Percentiles rank a stretch among this genome's conserved stretches.
Evolutionary conservation across 2,797 vertebrate species (phyloP).

Genomic region (Mycteria americana): DNA sequence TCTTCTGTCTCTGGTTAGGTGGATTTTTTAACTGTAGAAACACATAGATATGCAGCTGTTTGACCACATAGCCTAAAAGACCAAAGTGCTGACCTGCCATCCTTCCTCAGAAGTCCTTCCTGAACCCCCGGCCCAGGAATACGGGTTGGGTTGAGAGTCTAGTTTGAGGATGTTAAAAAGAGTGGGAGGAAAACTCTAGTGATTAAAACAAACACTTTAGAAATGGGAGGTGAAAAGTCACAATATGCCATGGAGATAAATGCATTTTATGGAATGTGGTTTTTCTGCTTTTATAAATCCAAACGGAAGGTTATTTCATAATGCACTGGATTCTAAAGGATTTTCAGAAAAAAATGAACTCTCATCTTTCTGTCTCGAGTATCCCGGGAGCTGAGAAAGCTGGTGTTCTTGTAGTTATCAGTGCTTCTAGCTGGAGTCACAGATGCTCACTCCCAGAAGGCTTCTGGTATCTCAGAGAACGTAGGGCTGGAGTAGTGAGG

Average conservation of each 20-base stretch:
- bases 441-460: background rate
- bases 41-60: background rate
- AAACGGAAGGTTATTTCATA: background rate
- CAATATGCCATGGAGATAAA: background rate
- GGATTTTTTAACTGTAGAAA: background rate
- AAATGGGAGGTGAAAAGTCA: background rate
- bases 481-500: background rate
- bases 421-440: background rate
- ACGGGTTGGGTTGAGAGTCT: background rate
- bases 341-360: background rate
- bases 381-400: background rate
- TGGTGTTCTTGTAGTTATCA: background rate
- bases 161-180: background rate
- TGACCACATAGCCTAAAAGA: background rate
- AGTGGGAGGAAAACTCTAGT: background rate
- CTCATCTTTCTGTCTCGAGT: background rate
- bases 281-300: background rate
- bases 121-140: background rate
- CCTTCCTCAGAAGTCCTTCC: background rate
- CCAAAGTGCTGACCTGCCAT: background rate
- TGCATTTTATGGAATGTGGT: background rate
- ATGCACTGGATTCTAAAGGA: background rate
- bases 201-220: background rate
- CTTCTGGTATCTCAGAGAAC: background rate
- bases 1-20: background rate